Percentiles rank a stretch among this genome's conserved stretches.
Conservation (phyloP, 2,888 invertebrate species). For the Morinoia aosen region DNA sequence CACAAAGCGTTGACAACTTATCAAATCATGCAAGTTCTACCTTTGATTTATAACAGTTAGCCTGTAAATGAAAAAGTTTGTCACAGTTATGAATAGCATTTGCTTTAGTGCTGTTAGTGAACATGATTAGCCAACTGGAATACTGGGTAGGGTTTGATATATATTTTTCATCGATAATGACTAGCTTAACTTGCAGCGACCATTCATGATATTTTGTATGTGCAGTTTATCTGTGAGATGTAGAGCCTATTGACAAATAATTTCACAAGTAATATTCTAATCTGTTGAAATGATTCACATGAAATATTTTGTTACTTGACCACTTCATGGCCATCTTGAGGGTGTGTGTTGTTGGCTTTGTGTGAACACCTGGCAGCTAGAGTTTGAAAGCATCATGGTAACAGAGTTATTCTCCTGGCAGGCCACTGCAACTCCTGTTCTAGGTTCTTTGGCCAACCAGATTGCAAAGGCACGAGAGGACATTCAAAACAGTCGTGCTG, state of each 20-base stretch:
- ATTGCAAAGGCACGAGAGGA: slow-evolving; percentile 67
- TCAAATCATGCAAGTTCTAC: no score
- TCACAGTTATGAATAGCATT: no score
- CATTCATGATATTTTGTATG: no score
- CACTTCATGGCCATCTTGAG: neutral
- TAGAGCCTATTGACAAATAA: neutral
- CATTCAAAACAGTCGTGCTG: slow-evolving; percentile 66
- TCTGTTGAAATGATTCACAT: neutral
- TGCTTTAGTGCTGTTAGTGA: neutral
- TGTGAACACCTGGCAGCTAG: neutral
- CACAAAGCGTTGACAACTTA: no score
- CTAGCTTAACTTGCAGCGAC: no score
- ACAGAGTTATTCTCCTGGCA: slow-evolving; percentile 39
- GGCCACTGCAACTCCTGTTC: slow-evolving; percentile 60
- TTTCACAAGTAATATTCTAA: neutral
- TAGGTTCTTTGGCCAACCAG: slow-evolving; percentile 67
- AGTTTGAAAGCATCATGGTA: neutral
- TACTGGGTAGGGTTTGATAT: no score
- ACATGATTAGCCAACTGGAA: neutral
- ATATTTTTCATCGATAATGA: no score
- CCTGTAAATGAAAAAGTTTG: no score
- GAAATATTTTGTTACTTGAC: neutral
- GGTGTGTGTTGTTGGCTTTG: neutral
- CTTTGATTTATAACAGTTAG: no score
- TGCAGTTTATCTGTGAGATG: neutral